phyloP scores from a whole-genome alignment of 2,888 invertebrate species.

The Lucinisca nassula region DNA sequence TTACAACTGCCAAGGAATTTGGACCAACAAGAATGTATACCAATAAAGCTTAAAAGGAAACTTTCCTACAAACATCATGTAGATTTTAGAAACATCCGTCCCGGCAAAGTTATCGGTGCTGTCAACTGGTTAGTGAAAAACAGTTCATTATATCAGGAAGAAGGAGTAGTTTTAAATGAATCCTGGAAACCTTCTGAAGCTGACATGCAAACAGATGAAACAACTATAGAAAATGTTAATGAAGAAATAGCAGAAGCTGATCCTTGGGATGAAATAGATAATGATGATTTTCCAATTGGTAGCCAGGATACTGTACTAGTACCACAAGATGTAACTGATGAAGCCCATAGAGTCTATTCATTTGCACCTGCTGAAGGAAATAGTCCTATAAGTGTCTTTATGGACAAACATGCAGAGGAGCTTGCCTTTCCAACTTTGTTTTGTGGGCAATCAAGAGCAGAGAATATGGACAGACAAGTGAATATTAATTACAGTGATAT shows the following conservation, averaged over 20 bases:
- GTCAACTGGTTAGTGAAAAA: background rate
- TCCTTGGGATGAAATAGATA: constrained; percentile 39
- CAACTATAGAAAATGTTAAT: background rate
- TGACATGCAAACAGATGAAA: background rate
- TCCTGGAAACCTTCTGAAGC: background rate
- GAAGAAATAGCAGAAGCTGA: background rate
- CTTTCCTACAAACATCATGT: background rate
- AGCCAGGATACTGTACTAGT: constrained; percentile 30
- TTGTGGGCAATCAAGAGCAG: constrained; percentile 16
- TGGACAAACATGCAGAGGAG: constrained; percentile 48
- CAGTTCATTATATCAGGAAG: background rate
- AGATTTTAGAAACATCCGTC: background rate
- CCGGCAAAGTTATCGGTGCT: background rate
- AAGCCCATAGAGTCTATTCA: constrained; percentile 23
- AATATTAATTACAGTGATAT: constrained; percentile 31
- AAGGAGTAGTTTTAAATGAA: constrained; percentile 3
- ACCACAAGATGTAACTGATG: constrained; percentile 46
- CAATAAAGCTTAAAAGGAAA: background rate
- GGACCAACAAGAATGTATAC: background rate
- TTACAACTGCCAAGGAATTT: background rate
- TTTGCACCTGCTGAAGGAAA: constrained; percentile 41
- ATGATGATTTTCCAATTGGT: background rate
- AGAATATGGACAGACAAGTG: background rate
- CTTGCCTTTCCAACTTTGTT: constrained; percentile 48
- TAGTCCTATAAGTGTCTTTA: constrained; percentile 27